A percentile compares a stretch with the other conserved stretches of the same genome.
phyloP scores from a whole-genome alignment of 2,113 vertebrate species.

The Urocolius indicus region DNA sequence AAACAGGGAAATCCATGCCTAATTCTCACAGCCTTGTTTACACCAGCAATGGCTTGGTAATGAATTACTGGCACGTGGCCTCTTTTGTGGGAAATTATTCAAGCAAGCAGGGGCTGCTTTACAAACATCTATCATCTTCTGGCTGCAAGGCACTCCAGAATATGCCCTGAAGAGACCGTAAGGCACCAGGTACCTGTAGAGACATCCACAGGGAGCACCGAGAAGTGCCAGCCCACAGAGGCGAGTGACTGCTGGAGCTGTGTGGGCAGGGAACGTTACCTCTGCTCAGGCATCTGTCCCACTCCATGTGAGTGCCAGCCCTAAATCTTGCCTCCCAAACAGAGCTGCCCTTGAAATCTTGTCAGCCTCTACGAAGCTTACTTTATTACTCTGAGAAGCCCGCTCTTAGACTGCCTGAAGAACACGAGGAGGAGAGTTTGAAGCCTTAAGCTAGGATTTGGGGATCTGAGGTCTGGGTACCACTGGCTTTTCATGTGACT shows the following conservation, averaged over 20 bases:
- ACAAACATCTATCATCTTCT: constrained; percentile 29
- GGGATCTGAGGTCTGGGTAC: neutral
- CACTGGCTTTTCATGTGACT: neutral
- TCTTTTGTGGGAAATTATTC: constrained; percentile 63
- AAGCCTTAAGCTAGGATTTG: neutral
- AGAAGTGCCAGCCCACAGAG: rapidly evolving
- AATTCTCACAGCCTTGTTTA: neutral
- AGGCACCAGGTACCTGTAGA: neutral
- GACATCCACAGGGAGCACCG: neutral
- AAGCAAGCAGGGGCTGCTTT: constrained; percentile 36
- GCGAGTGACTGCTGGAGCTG: neutral
- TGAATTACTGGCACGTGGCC: constrained; percentile 62
- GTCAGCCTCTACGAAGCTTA: rapidly evolving
- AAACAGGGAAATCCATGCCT: neutral
- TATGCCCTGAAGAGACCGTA: neutral
- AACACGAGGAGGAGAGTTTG: neutral
- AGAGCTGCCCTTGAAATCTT: rapidly evolving
- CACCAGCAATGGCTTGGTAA: constrained; percentile 36
- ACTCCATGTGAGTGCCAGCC: neutral
- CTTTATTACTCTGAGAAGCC: neutral
- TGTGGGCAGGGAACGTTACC: neutral
- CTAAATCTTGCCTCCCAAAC: neutral
- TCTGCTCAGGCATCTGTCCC: neutral
- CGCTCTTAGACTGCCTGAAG: neutral
- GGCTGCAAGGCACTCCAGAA: neutral